Conservation (phyloP, 2,113 vertebrate genomes). For the Paramisgurnus dabryanus region DNA sequence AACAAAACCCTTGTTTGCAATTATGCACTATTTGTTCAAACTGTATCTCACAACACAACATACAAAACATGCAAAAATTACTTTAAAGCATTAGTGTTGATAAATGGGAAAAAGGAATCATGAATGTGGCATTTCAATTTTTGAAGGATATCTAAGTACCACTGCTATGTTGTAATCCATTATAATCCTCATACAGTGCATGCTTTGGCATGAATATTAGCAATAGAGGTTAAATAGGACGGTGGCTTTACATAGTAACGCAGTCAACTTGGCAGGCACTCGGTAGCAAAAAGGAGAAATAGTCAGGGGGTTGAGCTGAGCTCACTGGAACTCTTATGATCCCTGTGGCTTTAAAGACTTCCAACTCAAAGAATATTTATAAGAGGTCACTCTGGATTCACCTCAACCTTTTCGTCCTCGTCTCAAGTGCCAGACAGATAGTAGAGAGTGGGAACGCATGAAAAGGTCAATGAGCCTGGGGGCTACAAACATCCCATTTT, state of each 20-base stretch:
- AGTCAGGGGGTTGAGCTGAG: not conserved
- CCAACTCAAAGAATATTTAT: not conserved
- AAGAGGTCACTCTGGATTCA: constrained; percentile 12
- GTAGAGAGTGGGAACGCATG: not conserved
- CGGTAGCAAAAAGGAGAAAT: not conserved
- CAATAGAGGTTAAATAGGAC: not conserved
- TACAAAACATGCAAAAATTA: too few relatives aligned
- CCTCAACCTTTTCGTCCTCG: constrained; percentile 18
- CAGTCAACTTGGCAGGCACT: not conserved
- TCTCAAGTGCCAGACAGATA: constrained; percentile 21
- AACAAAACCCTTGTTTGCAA: too few relatives aligned
- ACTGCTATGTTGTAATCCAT: not conserved
- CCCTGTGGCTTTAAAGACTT: constrained; percentile 10
- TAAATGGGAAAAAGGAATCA: too few relatives aligned
- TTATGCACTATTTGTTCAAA: too few relatives aligned
- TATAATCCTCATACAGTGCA: not conserved
- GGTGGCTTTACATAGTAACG: not conserved
- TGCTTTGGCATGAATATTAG: constrained; percentile 21
- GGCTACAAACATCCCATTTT: not conserved
- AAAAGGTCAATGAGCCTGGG: constrained; percentile 25
- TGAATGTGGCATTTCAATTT: not conserved
- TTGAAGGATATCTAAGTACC: not conserved
- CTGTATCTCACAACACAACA: too few relatives aligned
- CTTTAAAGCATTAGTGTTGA: too few relatives aligned
- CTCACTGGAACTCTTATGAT: constrained; percentile 16